Evolutionary conservation across 2,113 vertebrate species (phyloP), one percentile per base, ranked within the genome.

Genomic region (Daphoenositta chrysoptera): DNA sequence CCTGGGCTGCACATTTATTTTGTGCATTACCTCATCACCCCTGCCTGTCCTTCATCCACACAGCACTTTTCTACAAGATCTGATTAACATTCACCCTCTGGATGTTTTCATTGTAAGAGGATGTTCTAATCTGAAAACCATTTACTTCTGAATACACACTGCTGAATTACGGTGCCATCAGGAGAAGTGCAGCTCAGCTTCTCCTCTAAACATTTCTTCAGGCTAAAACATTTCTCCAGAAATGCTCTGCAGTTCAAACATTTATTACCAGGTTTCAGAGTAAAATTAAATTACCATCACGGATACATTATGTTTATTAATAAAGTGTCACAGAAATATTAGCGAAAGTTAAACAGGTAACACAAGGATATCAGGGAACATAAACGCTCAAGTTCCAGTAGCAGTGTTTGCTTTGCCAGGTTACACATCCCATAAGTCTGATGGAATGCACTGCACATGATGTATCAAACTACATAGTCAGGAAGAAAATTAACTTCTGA

Each of bases 261-360:
- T 93, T 94, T 93, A 76, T 85, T 93, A 90, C 75, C 45, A 76
- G 26, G 42, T 91, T 92, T 91, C 58, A 63, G 28, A 86, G 92
- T 16, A 61, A 94, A 97, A 95, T 83, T 58, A 73, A 94, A 93
- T 96, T 88, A 88, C 56, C 19, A 1, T 50, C 78, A 87, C 7
- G 12, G 40, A n/a, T 54, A 96, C 5, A 0, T 69, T 61, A 75
- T 60, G 87, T 93, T 95, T 83, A 93, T 92, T 96, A 96, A 96
- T 94, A 80, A 93, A 87, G 88, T 76, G 88, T 65, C 78, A 87
- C 69, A 78, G 87, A 96, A 91, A 94, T 70, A 83, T 87, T 69
- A 91, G 71, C 31, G 57, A 65, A 97, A 83, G 90, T 66, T 94
- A 93, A 96, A 93, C 95, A 96, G 93, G 91, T 94, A 89, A 88